phyloP scores from a whole-genome alignment of 2,888 invertebrate species.

The Kuschelorhynchus macadamiae region DNA sequence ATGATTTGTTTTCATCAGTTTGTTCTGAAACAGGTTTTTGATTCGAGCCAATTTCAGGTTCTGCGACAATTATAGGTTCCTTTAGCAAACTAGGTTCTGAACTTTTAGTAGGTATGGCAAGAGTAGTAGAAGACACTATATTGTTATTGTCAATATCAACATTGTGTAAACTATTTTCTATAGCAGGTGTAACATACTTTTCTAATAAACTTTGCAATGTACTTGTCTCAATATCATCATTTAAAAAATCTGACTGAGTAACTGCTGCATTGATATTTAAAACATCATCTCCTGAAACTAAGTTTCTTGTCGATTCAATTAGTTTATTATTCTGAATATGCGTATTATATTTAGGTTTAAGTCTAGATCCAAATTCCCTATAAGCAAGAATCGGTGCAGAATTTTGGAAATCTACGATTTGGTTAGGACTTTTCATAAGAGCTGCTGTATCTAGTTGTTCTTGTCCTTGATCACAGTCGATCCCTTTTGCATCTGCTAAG shows the following conservation, averaged over 20 bases:
- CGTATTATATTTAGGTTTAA: conserved; percentile 48
- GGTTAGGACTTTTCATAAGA: conserved; percentile 36
- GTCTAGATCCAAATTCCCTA: conserved; percentile 64
- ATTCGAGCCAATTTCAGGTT: conserved; percentile 53
- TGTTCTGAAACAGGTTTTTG: conserved; percentile 58
- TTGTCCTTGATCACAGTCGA: conserved; percentile 5
- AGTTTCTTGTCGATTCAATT: conserved; percentile 73
- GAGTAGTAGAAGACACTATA: conserved; percentile 50
- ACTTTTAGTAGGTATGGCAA: conserved; percentile 23
- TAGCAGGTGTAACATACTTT: conserved; percentile 48
- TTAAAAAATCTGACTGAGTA: conserved; percentile 41
- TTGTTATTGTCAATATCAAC: conserved; percentile 41
- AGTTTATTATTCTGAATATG: conserved; percentile 66
- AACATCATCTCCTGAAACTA: conserved; percentile 77
- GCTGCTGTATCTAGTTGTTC: conserved; percentile 39
- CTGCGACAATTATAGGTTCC: conserved; percentile 67
- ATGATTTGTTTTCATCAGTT: conserved; percentile 45
- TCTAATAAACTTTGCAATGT: conserved; percentile 54
- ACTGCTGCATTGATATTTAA: conserved; percentile 74
- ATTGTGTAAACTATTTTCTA: conserved; percentile 34
- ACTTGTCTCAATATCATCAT: conserved; percentile 48
- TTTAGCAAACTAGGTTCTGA: conserved; percentile 56
- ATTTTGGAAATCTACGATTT: conserved; percentile 22
- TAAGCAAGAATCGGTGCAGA: conserved; percentile 2
- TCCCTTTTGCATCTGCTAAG: not conserved